Base-by-base conservation (phyloP, 2,888 invertebrate species). In the Omphaloscelis lunosa region DNA sequence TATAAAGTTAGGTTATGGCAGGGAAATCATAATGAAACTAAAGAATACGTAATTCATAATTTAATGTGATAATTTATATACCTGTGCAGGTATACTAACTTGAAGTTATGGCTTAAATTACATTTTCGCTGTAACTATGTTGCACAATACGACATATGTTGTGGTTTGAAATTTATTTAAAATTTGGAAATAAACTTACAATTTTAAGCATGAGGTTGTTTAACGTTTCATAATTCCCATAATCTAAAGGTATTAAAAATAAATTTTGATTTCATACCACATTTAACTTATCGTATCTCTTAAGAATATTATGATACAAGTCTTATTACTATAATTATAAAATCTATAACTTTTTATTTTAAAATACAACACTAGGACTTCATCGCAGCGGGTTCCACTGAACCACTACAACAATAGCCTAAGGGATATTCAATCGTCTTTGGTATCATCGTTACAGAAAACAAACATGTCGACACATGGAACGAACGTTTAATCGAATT, bases 401-500 rank as follows among this genome's bases (percentile, higher is more conserved):
- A 71, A 84, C 91, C 93, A 90, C 93, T 91, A 91, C 93, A 91
- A 91, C 89, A 91, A 91, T 90, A 94, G 92, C 90, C 93, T 94
- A 93, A 91, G 94, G 95, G 96, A 96, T 96, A 96, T 96, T 96
- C 96, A 94, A 96, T 94, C 94, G 94, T 96, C 96, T 96, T 96
- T 96, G 96, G 96, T 96, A 96, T 96, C 93, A 96, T 94, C 94
- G 94, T 95, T 95, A 95, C 92, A 94, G 93, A 95, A 94, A 95
- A 94, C 91, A 93, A 91, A 89, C 91, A 83, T 90, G 90, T 92
- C 91, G 90, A 94, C 91, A 90, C 88, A 89, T 85, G 91, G 90
- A 90, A 91, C 92, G 91, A 93, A 93, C 93, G 77, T 84, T 86
- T 82, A 74, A 87, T 86, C 79, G 82, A 88, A 80, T 89, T 77